A percentile compares a stretch with the other conserved stretches of the same genome.
phyloP scores from a whole-genome alignment of 2,888 invertebrate genomes.

The Agrotis ipsilon region DNA sequence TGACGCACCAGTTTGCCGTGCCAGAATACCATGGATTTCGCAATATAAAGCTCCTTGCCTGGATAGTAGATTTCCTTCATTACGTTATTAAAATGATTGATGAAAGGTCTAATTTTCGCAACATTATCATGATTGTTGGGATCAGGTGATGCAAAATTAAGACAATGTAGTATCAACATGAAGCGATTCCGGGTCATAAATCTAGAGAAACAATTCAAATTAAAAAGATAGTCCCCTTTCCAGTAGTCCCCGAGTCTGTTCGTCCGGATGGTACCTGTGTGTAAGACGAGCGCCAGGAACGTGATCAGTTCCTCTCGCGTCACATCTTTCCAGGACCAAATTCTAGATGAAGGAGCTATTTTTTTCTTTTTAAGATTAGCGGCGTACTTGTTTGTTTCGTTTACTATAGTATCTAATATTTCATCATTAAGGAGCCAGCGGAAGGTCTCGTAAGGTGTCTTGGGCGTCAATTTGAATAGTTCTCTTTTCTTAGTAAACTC shows the following conservation, averaged over 20 bases:
- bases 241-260: constrained; percentile 35
- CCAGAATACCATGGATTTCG: constrained; percentile 34
- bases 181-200: constrained; percentile 50
- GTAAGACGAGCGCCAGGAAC: constrained; percentile 27
- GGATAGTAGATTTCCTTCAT: constrained; percentile 47
- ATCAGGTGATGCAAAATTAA: constrained; percentile 15
- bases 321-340: constrained; percentile 24
- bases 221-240: constrained; percentile 43
- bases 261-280: constrained; percentile 40
- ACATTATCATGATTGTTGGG: neutral
- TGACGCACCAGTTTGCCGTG: constrained; percentile 22
- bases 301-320: constrained; percentile 27
- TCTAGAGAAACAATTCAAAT: constrained; percentile 35
- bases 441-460: constrained; percentile 41
- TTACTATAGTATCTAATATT: constrained; percentile 33
- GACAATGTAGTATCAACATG: constrained; percentile 32
- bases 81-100: constrained; percentile 40
- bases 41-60: constrained; percentile 39
- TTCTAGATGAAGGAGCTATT: constrained; percentile 4
- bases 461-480: constrained; percentile 32
- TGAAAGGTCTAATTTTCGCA: constrained; percentile 20
- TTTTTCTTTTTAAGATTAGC: neutral
- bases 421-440: constrained; percentile 36
- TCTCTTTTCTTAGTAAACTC: constrained; percentile 32
- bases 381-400: constrained; percentile 40